Base-by-base conservation (phyloP, 1,140 invertebrate species). In the Danaus melanippus region DNA sequence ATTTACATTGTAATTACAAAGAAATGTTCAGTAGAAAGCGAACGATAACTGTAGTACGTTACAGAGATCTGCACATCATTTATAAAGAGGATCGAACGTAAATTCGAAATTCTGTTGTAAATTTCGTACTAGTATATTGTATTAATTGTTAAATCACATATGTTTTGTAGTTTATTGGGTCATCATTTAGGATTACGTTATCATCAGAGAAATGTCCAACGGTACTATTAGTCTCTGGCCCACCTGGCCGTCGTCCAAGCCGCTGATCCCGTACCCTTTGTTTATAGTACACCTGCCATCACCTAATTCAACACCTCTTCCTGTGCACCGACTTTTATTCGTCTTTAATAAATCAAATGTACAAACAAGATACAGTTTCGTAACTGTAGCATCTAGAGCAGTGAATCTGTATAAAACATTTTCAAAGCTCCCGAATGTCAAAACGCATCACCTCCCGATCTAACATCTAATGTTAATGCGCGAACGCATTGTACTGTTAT, bases 401-500 rank as follows among this genome's bases (percentile, higher is more conserved):
- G 46, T 32, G 17, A 10, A 21, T 10, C 8, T 9, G 9, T 12
- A 46, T 46, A 9, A 46, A 45, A 12, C 15, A 46, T 15, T 8
- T 49, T 50, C 10, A 32, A 32, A 32, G 21, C 21, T 32, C 5
- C 21, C 7, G 21, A 2, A 7, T 7, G 21, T 32, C 21, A 5
- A 32, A 32, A 32, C 11, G 39, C 45, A 54, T 54, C 45, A 15
- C 41, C 46, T 10, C 43, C 50, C 54, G 51, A 59, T 59, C 57
- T 59, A 59, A 59, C 47, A 45, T 50, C 57, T 54, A 58, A 53
- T 46, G 42, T 47, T 54, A 54, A 8, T 44, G 46, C 46, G 50
- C 53, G 53, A 43, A 57, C 66, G 62, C 49, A 50, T 53, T 52
- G 56, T 55, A 53, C 56, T 47, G 41, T 59, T 74, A 69, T 72